A percentile compares a stretch with the other conserved stretches of the same genome.
Conservation (phyloP, 2,888 invertebrate genomes). For the Acrobasis suavella region DNA sequence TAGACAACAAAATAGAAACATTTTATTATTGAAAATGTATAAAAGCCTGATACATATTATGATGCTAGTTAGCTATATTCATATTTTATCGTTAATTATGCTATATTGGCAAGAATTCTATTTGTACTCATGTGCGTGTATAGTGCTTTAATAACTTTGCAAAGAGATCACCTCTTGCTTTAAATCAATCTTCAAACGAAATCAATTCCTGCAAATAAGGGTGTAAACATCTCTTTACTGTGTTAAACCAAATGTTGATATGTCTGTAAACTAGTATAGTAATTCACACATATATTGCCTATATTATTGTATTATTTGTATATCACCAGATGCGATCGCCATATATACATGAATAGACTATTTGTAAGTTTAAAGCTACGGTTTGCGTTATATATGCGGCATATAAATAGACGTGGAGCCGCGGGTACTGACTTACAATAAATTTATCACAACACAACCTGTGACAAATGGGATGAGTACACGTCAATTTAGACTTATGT, state of each 20-base stretch:
- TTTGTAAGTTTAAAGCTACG: slow-evolving; percentile 3
- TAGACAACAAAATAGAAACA: slow-evolving; percentile 34
- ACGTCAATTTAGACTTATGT: neutral
- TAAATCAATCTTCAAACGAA: slow-evolving; percentile 29
- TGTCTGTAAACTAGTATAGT: slow-evolving; percentile 10
- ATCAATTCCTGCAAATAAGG: slow-evolving; percentile 38
- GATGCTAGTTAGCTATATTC: slow-evolving; percentile 32
- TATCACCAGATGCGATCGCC: slow-evolving; percentile 5
- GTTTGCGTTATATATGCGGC: neutral
- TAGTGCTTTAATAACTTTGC: slow-evolving; percentile 34
- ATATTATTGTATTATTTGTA: slow-evolving; percentile 16
- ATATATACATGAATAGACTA: neutral
- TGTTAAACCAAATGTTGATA: slow-evolving; percentile 8
- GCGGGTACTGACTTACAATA: neutral
- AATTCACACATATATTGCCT: slow-evolving; percentile 5
- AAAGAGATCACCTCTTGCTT: slow-evolving; percentile 18
- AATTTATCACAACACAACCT: slow-evolving; percentile 2
- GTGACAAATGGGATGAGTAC: neutral
- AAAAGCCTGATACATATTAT: slow-evolving; percentile 33
- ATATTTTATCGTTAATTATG: slow-evolving; percentile 33
- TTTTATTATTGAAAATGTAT: slow-evolving; percentile 36
- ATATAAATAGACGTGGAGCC: neutral
- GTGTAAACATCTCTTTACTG: slow-evolving; percentile 4
- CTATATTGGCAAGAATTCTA: slow-evolving; percentile 61
- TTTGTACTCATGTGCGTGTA: slow-evolving; percentile 59